Evolutionary conservation across 2,797 vertebrate genomes (phyloP).

Genomic region (Spinus pinus): DNA sequence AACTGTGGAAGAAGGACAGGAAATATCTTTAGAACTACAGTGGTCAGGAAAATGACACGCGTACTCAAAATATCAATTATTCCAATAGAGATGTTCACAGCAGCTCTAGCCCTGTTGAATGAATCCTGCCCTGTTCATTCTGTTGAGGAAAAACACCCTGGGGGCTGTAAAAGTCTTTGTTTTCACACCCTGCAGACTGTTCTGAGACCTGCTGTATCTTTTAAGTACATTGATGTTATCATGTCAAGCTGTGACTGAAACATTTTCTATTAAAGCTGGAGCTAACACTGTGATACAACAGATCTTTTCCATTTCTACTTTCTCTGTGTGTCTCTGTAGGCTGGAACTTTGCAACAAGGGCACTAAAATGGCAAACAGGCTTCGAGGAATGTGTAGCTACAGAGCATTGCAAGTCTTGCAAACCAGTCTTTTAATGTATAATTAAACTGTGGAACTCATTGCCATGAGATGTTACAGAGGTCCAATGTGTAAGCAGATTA

Average conservation of each 20-base stretch:
- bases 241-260: conserved; percentile 60
- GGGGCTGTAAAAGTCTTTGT: conserved; percentile 35
- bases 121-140: not conserved
- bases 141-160: conserved; percentile 9
- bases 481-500: not conserved
- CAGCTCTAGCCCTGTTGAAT: not conserved
- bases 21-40: not conserved
- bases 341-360: not conserved
- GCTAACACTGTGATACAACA: not conserved
- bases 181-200: conserved; percentile 54
- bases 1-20: not conserved
- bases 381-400: not conserved
- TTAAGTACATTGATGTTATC: conserved; percentile 44
- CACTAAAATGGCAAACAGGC: not conserved
- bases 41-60: not conserved
- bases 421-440: not conserved
- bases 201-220: conserved; percentile 30
- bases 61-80: not conserved
- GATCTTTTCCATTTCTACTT: not conserved
- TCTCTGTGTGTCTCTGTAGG: not conserved
- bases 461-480: not conserved
- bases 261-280: conserved; percentile 45
- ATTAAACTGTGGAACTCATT: not conserved
- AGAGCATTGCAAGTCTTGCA: not conserved
- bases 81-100: not conserved